Conservation (phyloP, 2,888 invertebrate species). For the Lutraria lutraria region DNA sequence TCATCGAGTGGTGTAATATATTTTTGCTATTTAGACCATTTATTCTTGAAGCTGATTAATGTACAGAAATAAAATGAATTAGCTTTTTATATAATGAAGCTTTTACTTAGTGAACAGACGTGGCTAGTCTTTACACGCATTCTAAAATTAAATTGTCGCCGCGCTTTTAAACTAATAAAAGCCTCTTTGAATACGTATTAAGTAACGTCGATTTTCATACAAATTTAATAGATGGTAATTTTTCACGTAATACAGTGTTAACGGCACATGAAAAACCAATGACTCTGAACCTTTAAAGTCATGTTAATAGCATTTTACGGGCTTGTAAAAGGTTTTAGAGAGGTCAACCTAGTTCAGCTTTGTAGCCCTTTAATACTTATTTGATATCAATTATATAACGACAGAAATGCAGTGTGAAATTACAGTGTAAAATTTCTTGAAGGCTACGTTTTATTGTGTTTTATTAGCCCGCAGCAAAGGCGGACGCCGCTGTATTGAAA, state of each 20-base stretch:
- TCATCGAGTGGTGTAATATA: too few relatives aligned
- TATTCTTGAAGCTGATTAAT: too few relatives aligned
- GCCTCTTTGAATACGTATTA: conserved; percentile 37
- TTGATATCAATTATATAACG: background rate
- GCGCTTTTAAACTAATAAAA: conserved; percentile 10
- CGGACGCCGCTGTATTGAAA: background rate
- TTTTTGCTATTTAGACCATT: too few relatives aligned
- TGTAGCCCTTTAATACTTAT: background rate
- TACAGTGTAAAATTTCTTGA: background rate
- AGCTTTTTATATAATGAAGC: too few relatives aligned
- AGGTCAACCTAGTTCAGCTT: background rate
- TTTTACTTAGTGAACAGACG: too few relatives aligned
- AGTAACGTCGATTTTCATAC: conserved; percentile 15
- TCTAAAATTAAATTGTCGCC: background rate
- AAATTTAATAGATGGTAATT: conserved; percentile 45
- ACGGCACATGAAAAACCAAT: background rate
- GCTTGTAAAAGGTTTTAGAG: background rate
- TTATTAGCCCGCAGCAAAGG: background rate
- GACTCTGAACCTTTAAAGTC: background rate
- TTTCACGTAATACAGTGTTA: conserved; percentile 36
- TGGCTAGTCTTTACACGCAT: background rate
- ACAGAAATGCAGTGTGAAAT: background rate
- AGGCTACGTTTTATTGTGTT: background rate
- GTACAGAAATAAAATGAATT: too few relatives aligned
- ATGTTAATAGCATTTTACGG: background rate